Conservation (phyloP, 92 coral and sea anemone species). For the Metridium senile region DNA sequence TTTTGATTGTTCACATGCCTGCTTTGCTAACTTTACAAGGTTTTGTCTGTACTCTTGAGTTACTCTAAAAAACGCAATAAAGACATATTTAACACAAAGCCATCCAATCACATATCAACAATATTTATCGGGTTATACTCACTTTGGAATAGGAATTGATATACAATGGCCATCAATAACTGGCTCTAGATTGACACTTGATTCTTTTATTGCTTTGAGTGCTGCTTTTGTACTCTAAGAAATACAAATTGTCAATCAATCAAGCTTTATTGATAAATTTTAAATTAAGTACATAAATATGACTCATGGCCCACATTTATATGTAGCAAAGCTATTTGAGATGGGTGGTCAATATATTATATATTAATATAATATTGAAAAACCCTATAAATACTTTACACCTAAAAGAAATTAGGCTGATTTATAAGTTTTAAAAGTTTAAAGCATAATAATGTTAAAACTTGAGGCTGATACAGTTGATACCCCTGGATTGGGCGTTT, state of each 20-base stretch:
- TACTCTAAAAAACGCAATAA: conserved; percentile 42
- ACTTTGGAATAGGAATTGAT: conserved; percentile 86
- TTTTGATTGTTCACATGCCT: conserved; percentile 82
- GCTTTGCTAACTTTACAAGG: conserved; percentile 78
- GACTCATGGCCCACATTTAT: too few relatives aligned
- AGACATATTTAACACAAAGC: background rate
- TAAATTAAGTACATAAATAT: too few relatives aligned
- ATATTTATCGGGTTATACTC: conserved; percentile 1
- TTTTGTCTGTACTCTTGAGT: conserved; percentile 93
- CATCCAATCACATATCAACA: background rate
- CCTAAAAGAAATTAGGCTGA: too few relatives aligned
- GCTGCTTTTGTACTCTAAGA: conserved; percentile 75
- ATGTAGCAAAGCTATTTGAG: too few relatives aligned
- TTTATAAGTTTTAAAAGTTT: too few relatives aligned
- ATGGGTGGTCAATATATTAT: too few relatives aligned
- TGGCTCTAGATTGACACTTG: conserved; percentile 79
- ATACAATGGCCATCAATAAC: conserved; percentile 76
- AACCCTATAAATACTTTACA: too few relatives aligned
- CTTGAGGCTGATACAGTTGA: too few relatives aligned
- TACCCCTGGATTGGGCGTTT: too few relatives aligned
- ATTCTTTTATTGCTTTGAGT: conserved; percentile 80
- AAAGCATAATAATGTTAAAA: too few relatives aligned
- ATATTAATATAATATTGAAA: too few relatives aligned
- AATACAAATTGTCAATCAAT: background rate
- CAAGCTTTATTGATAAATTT: too few relatives aligned